phyloP scores from a whole-genome alignment of 2,797 vertebrate genomes.

The Carapus acus region DNA sequence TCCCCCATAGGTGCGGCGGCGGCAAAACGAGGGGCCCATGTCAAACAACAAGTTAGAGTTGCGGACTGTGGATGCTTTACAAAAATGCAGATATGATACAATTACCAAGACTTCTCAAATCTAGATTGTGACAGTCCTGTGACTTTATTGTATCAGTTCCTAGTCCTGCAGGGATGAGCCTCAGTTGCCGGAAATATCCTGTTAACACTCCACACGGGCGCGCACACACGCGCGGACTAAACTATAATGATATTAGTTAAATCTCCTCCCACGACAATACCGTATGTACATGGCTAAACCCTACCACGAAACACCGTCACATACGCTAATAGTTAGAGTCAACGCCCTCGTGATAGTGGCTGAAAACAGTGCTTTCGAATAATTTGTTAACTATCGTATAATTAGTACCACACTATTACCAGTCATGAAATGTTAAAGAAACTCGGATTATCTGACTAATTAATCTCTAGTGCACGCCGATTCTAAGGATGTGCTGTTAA shows the following conservation, averaged over 20 bases:
- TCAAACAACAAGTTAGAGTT: no score
- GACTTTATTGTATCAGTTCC: no score
- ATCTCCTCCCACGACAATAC: conserved; percentile 58
- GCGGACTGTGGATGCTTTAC: no score
- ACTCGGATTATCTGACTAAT: not conserved
- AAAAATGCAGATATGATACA: no score
- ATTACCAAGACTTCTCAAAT: no score
- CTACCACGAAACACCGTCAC: conserved; percentile 7
- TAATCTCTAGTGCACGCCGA: not conserved
- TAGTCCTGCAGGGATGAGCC: no score
- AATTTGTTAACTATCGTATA: not conserved
- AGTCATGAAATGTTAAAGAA: not conserved
- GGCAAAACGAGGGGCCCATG: no score
- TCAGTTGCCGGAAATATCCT: not conserved
- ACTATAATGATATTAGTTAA: conserved; percentile 66
- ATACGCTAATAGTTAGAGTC: conserved; percentile 9
- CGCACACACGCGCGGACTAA: conserved; percentile 26
- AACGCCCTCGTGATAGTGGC: not conserved
- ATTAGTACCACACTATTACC: not conserved
- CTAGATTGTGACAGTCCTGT: no score
- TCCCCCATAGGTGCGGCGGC: not conserved
- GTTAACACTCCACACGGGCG: no score
- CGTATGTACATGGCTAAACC: conserved; percentile 47
- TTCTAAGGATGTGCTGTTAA: conserved; percentile 2
- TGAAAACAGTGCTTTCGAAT: not conserved